Evolutionary conservation across 2,797 vertebrate species (phyloP).

Genomic region (Meda fulgida): DNA sequence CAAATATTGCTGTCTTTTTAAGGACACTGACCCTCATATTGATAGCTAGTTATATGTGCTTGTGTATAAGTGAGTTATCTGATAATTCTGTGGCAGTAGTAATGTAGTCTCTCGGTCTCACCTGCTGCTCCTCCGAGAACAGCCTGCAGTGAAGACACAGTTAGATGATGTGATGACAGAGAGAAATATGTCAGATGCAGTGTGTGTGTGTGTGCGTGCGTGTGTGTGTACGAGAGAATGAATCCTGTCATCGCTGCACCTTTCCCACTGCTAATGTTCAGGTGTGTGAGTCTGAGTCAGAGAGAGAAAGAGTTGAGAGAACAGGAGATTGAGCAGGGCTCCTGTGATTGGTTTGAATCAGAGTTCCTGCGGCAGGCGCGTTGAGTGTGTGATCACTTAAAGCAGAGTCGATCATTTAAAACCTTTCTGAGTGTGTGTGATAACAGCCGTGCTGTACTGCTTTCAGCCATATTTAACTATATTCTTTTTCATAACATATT

Average conservation of each 20-base stretch:
- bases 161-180: conserved; percentile 28
- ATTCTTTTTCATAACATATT: too few relatives aligned
- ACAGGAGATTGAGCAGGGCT: conserved; percentile 24
- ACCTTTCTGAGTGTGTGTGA: conserved; percentile 24
- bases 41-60: not conserved
- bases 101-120: conserved; percentile 60
- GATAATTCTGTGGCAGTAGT: conserved; percentile 10
- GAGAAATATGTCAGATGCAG: conserved; percentile 33
- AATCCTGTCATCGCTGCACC: conserved; percentile 21
- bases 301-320: conserved; percentile 16
- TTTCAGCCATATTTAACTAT: not conserved
- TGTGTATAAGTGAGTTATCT: conserved; percentile 2
- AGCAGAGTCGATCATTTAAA: conserved; percentile 32
- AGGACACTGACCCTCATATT: not conserved
- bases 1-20: not conserved
- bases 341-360: conserved; percentile 30
- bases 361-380: conserved; percentile 13
- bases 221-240: not conserved
- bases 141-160: conserved; percentile 62
- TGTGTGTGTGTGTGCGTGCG: not conserved
- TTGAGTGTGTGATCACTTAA: conserved; percentile 33
- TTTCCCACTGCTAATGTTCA: conserved; percentile 1
- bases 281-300: not conserved
- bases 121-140: conserved; percentile 65
- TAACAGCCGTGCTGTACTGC: not conserved